These are phyloP conservation scores for Morpho deidamia DNA, from an alignment of 2,888 invertebrate genomes.

Conservation along the genomic window DNA sequence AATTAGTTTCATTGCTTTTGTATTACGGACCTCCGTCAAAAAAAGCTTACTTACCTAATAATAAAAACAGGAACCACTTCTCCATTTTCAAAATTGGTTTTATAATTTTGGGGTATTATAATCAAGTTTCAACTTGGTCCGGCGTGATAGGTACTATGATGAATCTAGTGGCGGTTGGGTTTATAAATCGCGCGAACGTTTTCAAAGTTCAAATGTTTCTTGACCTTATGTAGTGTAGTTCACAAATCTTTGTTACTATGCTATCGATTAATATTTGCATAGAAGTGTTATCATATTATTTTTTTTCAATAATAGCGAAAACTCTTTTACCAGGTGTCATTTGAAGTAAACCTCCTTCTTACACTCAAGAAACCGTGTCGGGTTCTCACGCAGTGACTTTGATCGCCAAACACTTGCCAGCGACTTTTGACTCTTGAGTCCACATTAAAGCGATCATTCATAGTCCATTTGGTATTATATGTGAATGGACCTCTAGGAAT, in stretches of 20 bases:
- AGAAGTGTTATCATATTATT: not conserved
- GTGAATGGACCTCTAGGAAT: too few species aligned
- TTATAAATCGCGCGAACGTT: conserved; percentile 16
- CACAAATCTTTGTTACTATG: not conserved
- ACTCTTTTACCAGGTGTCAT: too few species aligned
- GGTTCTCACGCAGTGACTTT: too few species aligned
- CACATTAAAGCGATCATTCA: too few species aligned
- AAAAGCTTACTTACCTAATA: conserved; percentile 19
- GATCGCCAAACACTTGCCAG: too few species aligned
- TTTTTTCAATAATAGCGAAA: too few species aligned
- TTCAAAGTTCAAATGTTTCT: not conserved
- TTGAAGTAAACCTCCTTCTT: too few species aligned
- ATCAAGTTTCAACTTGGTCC: not conserved
- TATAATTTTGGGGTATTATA: not conserved
- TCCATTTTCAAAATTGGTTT: conserved; percentile 14
- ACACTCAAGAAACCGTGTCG: too few species aligned
- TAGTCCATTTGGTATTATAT: too few species aligned
- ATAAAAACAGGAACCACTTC: conserved; percentile 16
- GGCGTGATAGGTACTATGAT: conserved; percentile 10
- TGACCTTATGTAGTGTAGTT: conserved; percentile 13
- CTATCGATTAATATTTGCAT: conserved; percentile 5
- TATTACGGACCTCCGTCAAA: too few species aligned
- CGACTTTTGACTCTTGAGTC: too few species aligned
- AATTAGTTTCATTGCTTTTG: too few species aligned
- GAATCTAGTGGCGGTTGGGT: conserved; percentile 5